Conservation (phyloP, 2,888 invertebrate species). For the Nymphalis c-album region DNA sequence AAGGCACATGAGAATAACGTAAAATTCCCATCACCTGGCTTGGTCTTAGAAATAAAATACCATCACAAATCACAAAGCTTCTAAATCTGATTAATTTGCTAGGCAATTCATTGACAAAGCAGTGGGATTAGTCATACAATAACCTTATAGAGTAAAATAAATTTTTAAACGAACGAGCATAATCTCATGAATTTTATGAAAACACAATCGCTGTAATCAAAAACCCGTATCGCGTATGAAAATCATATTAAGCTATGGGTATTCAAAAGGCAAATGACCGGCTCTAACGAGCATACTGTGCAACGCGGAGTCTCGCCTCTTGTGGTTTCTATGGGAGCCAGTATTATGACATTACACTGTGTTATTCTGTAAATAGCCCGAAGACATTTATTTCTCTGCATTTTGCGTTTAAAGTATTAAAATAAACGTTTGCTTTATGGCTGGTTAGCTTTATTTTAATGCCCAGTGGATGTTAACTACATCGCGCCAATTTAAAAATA, state of each 20-base stretch:
- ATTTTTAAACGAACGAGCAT: not conserved
- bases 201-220: constrained; percentile 36
- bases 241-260: constrained; percentile 33
- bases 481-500: too few species aligned
- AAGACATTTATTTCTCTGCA: constrained; percentile 10
- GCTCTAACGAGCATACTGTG: constrained; percentile 32
- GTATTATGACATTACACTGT: constrained; percentile 20
- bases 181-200: constrained; percentile 18
- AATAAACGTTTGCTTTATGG: constrained; percentile 1
- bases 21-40: too few species aligned
- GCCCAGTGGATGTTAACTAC: not conserved
- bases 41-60: too few species aligned
- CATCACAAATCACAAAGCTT: too few species aligned
- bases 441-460: not conserved
- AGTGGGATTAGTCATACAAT: not conserved
- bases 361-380: constrained; percentile 11
- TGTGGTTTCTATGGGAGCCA: constrained; percentile 23
- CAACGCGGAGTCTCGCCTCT: constrained; percentile 25
- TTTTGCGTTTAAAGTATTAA: not conserved
- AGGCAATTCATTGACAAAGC: not conserved
- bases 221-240: constrained; percentile 35
- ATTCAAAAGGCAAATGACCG: constrained; percentile 37
- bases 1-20: too few species aligned
- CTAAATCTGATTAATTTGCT: too few species aligned
- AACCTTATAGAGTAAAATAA: not conserved